Evolutionary conservation across 2,888 invertebrate species (phyloP), one percentile per base, ranked within the genome.

Genomic region (Anoplius nigerrimus): DNA sequence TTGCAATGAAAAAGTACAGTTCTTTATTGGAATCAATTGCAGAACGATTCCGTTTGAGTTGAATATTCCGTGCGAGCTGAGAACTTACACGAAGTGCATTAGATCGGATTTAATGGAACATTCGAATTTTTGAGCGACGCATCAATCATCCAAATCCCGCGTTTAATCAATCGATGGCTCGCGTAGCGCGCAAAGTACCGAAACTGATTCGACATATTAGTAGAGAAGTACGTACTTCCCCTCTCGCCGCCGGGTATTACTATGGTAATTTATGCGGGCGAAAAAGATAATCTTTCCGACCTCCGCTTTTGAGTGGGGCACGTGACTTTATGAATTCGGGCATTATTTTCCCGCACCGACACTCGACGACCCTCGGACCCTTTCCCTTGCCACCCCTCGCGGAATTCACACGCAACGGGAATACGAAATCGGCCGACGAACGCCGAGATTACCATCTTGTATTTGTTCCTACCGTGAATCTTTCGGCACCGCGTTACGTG

Each of bases 341-440:
- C 48, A 0, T 48, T 18, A 48, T 16, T 6, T 18, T 4, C 18
- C 18, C 18, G 48, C 18, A 48, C n/a, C 16, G 48, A 16, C 48
- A 48, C 48, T 16, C 16, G 4, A 48, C 2, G 48, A 48, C 6
- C 2, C 13, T 48, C 2, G 48, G 18, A 18, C 18, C 18, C 18
- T 48, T 48, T 48, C 16, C 18, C 48, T 48, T n/a, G 15, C 22
- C 24, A 4, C 4, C 22, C 21, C 8, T 13, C 21, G n/a, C 15
- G 24, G 58, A 66, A 20, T 66, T 73, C 70, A 22, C 74, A 58
- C 73, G 69, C 69, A 64, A 62, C 6, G 34, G 56, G 74, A 74
- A 72, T 74, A 74, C 69, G 69, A 74, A 69, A 74, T 74, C 48
- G 71, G 73, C 68, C 69, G 63, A 75, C 66, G 71, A 74, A 71